phyloP scores from a whole-genome alignment of 1,140 invertebrate genomes.

The Archivesica marissinica region DNA sequence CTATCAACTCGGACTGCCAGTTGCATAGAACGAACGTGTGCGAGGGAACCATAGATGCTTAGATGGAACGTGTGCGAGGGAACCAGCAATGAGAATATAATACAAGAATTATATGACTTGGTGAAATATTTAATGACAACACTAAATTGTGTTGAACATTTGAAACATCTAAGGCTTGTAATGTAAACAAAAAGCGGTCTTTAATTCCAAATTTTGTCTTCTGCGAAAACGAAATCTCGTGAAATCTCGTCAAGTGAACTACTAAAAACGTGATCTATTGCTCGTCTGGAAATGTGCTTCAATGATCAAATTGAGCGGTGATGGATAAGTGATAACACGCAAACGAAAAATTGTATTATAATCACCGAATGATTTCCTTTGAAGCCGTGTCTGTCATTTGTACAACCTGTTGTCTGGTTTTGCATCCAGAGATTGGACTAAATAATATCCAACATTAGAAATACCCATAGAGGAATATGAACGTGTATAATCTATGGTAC shows the following conservation, averaged over 20 bases:
- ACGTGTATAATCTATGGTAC: no score
- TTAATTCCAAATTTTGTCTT: constrained; percentile 46
- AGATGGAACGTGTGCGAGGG: no score
- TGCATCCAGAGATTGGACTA: neutral
- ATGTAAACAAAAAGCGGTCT: constrained; percentile 36
- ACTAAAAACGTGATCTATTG: constrained; percentile 57
- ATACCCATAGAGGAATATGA: no score
- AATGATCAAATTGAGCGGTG: constrained; percentile 36
- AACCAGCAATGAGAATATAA: no score
- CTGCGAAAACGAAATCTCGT: constrained; percentile 29
- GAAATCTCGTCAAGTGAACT: constrained; percentile 34
- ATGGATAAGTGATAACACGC: constrained; percentile 35
- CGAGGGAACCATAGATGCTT: no score
- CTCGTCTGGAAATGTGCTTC: constrained; percentile 46
- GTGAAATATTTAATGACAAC: constrained; percentile 45
- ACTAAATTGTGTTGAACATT: neutral
- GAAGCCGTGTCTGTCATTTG: constrained; percentile 11
- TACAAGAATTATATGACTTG: constrained; percentile 13
- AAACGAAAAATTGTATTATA: constrained; percentile 48
- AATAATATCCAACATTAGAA: no score
- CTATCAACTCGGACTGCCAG: no score
- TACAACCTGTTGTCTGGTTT: constrained; percentile 10
- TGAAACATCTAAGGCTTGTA: constrained; percentile 46
- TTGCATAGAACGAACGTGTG: no score
- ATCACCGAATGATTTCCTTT: constrained; percentile 18